A percentile compares a stretch with the other conserved stretches of the same genome.
phyloP scores from a whole-genome alignment of 2,113 vertebrate species.

The Planiliza haematocheilus region DNA sequence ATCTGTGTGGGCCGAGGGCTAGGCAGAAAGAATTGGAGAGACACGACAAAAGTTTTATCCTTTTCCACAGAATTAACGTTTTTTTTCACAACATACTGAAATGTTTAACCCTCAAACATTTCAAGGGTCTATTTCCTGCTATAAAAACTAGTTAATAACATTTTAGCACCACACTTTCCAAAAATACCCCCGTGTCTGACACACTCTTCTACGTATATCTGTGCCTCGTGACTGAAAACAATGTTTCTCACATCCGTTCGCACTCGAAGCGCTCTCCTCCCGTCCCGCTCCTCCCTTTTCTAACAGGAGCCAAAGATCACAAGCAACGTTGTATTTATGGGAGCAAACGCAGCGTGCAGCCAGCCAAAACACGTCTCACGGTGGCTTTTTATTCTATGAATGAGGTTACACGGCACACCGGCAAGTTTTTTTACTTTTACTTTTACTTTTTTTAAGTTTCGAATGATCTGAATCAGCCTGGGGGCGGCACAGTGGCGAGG shows the following conservation, averaged over 20 bases:
- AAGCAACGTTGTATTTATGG: not conserved
- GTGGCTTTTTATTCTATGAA: constrained; percentile 5
- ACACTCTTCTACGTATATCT: not conserved
- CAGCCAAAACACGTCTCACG: constrained; percentile 10
- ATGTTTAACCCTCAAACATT: too few relatives aligned
- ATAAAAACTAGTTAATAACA: too few relatives aligned
- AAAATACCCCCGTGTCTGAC: too few relatives aligned
- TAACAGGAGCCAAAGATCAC: not conserved
- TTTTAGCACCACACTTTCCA: too few relatives aligned
- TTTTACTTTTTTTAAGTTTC: too few relatives aligned
- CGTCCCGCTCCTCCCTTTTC: not conserved
- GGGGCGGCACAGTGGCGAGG: too few relatives aligned
- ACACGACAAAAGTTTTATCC: constrained; percentile 4
- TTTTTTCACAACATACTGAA: too few relatives aligned
- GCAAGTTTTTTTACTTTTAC: too few relatives aligned
- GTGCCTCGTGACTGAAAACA: not conserved
- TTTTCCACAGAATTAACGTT: too few relatives aligned
- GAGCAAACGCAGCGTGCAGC: not conserved
- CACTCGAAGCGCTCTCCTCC: not conserved
- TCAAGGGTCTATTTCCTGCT: too few relatives aligned
- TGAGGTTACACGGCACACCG: too few relatives aligned
- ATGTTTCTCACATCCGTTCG: constrained; percentile 2
- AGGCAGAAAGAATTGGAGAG: constrained; percentile 24
- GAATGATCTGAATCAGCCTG: too few relatives aligned
- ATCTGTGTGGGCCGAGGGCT: constrained; percentile 28